A percentile compares a stretch with the other conserved stretches of the same genome.
phyloP scores from a whole-genome alignment of 2,797 vertebrate genomes.

The Phoebastria nigripes region DNA sequence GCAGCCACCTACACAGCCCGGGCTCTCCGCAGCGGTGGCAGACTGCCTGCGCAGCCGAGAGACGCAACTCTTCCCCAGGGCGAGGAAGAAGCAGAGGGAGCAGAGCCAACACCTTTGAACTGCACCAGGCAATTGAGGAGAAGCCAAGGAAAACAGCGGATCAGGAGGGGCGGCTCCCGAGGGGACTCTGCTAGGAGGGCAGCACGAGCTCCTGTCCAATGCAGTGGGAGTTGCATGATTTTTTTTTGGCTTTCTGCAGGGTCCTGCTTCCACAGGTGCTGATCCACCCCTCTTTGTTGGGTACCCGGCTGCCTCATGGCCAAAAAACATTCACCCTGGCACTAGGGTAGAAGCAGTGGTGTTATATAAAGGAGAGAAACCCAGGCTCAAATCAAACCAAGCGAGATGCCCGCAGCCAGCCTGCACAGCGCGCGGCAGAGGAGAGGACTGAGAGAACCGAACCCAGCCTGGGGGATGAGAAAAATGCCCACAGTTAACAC shows the following conservation, averaged over 20 bases:
- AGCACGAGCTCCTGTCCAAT: fast-evolving
- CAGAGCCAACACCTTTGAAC: background rate
- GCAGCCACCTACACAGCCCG: background rate
- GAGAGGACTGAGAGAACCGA: background rate
- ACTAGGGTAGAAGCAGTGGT: background rate
- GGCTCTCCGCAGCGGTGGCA: background rate
- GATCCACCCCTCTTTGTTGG: background rate
- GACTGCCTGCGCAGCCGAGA: background rate
- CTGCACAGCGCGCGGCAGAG: background rate
- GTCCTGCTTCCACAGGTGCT: background rate
- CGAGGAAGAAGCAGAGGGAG: background rate
- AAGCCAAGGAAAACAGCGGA: background rate
- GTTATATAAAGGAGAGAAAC: background rate
- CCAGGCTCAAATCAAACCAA: background rate
- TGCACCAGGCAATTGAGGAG: background rate
- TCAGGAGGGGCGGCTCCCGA: background rate
- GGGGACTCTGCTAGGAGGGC: background rate
- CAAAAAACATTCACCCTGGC: background rate
- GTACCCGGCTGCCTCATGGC: background rate
- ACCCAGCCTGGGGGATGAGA: background rate
- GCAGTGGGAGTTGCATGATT: fast-evolving
- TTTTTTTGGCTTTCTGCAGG: background rate
- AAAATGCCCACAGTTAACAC: background rate
- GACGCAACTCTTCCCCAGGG: background rate
- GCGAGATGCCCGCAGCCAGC: background rate